A percentile compares a stretch with the other conserved stretches of the same genome.
phyloP scores from a whole-genome alignment of 2,113 vertebrate genomes.

The Colistium nudipinnis region DNA sequence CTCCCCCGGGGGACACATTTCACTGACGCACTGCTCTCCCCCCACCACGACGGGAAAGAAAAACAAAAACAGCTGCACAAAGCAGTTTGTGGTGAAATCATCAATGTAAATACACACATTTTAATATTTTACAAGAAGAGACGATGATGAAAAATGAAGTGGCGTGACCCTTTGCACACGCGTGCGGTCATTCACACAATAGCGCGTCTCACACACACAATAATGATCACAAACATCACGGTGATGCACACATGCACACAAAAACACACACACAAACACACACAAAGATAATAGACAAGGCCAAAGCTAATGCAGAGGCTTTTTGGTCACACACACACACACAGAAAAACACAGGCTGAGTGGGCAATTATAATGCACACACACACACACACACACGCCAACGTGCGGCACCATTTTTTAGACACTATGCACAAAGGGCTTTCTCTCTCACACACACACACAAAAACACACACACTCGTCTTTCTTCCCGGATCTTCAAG shows the following conservation, averaged over 20 bases:
- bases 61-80: background rate
- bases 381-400: constrained; percentile 4
- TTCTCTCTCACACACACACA: constrained; percentile 10
- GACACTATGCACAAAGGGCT: constrained; percentile 25
- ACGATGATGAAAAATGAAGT: background rate
- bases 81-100: background rate
- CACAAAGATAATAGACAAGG: constrained; percentile 6
- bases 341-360: constrained; percentile 17
- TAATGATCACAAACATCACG: constrained; percentile 8
- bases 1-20: constrained; percentile 1
- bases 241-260: background rate
- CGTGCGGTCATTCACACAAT: background rate
- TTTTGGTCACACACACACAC: constrained; percentile 15
- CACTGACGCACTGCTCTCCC: constrained; percentile 12
- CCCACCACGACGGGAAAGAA: background rate
- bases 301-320: background rate
- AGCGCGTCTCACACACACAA: background rate
- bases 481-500: constrained; percentile 61
- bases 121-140: constrained; percentile 4
- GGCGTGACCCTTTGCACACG: background rate
- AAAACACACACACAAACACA: constrained; percentile 4
- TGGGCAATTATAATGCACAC: constrained; percentile 17
- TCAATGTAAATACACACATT: background rate
- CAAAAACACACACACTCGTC: constrained; percentile 12
- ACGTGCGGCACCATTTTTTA: constrained; percentile 26